Evolutionary conservation across 2,797 vertebrate species (phyloP).

Genomic region (Aphelocoma californica): DNA sequence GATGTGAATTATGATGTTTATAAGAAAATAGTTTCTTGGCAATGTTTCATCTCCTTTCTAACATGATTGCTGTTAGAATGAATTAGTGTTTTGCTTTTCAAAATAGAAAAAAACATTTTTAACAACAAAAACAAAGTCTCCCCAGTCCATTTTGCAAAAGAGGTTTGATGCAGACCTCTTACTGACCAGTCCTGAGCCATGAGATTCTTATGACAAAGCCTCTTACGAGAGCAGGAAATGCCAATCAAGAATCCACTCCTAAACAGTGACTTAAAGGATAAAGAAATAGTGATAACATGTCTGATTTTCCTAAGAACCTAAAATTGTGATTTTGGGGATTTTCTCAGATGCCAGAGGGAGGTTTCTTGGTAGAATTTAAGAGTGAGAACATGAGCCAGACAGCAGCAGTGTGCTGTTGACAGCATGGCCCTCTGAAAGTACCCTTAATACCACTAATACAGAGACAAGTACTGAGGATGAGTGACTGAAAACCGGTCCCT

Average conservation of each 20-base stretch:
- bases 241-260: constrained; percentile 18
- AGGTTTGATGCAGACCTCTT: neutral
- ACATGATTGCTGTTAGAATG: neutral
- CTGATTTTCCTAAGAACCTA: constrained; percentile 39
- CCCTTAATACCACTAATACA: neutral
- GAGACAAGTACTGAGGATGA: neutral
- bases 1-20: constrained; percentile 3
- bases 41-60: neutral
- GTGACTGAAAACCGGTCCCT: neutral
- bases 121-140: neutral
- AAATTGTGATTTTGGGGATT: constrained; percentile 30
- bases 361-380: neutral
- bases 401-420: neutral
- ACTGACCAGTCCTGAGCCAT: neutral
- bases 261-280: constrained; percentile 43
- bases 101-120: neutral
- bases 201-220: constrained; percentile 38
- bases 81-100: neutral
- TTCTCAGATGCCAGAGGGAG: constrained; percentile 26
- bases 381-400: neutral
- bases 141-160: neutral
- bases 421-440: neutral
- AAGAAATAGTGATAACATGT: constrained; percentile 29
- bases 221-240: constrained; percentile 50
- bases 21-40: neutral